Conservation (phyloP, 2,113 vertebrate species). For the Anarhynchus alexandrinus region DNA sequence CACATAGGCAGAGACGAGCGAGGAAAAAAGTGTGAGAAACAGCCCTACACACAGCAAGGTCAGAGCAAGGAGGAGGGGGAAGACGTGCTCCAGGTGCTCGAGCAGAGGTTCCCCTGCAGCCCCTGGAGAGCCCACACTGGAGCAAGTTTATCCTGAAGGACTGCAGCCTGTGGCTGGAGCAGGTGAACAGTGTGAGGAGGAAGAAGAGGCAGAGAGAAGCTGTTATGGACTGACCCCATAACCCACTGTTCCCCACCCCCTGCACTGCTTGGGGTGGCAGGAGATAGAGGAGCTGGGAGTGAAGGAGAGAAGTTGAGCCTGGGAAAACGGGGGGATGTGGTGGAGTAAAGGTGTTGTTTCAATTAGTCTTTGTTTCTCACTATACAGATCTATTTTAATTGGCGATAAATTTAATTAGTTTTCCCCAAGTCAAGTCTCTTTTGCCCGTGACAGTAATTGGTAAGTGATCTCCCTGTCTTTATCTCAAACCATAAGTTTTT, state of each 20-base stretch:
- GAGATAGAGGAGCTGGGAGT: not conserved
- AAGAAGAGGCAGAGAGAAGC: not conserved
- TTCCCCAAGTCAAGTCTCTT: not conserved
- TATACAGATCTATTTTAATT: not conserved
- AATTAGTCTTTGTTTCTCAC: not conserved
- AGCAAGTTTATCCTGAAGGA: not conserved
- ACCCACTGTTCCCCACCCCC: accelerated
- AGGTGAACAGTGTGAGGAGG: not conserved
- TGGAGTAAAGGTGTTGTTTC: not conserved
- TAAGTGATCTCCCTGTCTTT: not conserved
- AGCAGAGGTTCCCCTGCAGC: not conserved
- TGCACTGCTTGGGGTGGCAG: accelerated
- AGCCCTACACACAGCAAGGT: not conserved
- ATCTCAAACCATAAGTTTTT: not conserved
- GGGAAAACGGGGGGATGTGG: not conserved
- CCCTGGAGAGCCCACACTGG: not conserved
- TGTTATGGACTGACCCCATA: not conserved
- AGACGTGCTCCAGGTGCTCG: accelerated
- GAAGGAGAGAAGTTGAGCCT: not conserved
- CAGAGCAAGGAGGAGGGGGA: not conserved
- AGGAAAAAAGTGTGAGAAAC: not conserved
- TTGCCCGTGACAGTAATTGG: accelerated
- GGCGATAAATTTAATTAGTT: not conserved
- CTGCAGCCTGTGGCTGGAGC: not conserved
- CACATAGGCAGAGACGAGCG: not conserved